Base-by-base conservation (phyloP, 2,888 invertebrate genomes). In the Dasysyrphus tricinctus region DNA sequence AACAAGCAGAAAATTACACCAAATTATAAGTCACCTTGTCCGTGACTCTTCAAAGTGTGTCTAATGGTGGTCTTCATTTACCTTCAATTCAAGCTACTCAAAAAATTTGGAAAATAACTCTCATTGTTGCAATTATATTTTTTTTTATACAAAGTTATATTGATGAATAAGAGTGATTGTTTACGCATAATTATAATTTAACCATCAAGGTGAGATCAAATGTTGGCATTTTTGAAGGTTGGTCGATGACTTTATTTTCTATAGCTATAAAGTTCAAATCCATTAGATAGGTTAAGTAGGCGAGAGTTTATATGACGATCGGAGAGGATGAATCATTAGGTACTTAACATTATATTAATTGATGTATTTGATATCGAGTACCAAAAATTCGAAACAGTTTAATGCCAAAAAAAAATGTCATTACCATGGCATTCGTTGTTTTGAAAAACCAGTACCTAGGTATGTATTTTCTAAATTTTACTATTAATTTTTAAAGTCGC, bases 1-100 rank as follows among this genome's bases (percentile, higher is more conserved):
- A 24, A 24, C 24, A 16, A 76, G 76, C 70, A 72, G 81, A 76
- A 81, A 81, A 81, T 76, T 76, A 76, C 34, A 63, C 9, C 4
- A 70, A 80, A 74, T 75, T 75, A 69, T 54, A 8, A 32, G 34
- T 69, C 61, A 69, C 69, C 67, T 80, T 74, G 80, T 57, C 67
- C 59, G 67, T 67, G 61, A 72, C 47, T 65, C 49, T 67, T 34
- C 9, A 67, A 19, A 54, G 42, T 57, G 29, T 12, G 11, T n/a
- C 51, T 37, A 32, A 0, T 32, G 16, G 32, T 44, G 29, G 44
- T 44, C 16, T 44, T n/a, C 44, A 24, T 63, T 80, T 63, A 65
- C 76, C 80, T 81, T 81, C 80, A 76, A 59, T 44, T 34, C 3
- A 69, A 69, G 19, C 2, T 14, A 69, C 69, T 54, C 5, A 19